Percentiles rank a stretch among this genome's conserved stretches.
These are phyloP conservation scores for Balaeniceps rex DNA, from an alignment of 2,113 vertebrate species.

Conservation along the genomic window DNA sequence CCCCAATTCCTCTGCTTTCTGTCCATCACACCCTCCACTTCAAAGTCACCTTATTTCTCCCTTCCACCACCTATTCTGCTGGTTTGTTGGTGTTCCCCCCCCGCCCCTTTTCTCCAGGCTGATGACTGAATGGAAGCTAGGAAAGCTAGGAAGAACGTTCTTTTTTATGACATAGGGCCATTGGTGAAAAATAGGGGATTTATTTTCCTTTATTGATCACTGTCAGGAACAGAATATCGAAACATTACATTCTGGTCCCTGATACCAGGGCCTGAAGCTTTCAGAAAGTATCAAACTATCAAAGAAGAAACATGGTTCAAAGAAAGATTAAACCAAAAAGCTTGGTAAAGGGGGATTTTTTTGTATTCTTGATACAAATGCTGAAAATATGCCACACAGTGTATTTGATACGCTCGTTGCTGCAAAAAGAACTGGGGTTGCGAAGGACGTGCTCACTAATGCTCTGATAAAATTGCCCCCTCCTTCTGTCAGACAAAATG, in stretches of 20 bases:
- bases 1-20: background rate
- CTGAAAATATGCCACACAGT: background rate
- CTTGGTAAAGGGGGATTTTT: background rate
- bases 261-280: background rate
- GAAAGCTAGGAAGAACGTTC: background rate
- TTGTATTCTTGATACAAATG: background rate
- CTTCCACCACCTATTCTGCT: background rate
- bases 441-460: background rate
- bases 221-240: background rate
- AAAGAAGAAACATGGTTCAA: background rate
- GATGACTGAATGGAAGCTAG: background rate
- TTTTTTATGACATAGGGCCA: background rate
- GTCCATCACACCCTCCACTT: background rate
- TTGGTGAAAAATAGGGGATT: background rate
- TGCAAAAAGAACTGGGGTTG: background rate
- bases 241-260: background rate
- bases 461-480: background rate
- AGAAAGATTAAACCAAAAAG: background rate
- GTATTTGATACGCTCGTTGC: background rate
- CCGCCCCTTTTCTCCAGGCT: background rate
- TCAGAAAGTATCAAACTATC: background rate
- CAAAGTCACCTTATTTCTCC: background rate
- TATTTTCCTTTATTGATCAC: background rate
- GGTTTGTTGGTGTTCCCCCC: accelerated
- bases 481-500: background rate